Evolutionary conservation across 92 coral and sea anemone genomes (phyloP).

Genomic region (Palythoa grandiflora): DNA sequence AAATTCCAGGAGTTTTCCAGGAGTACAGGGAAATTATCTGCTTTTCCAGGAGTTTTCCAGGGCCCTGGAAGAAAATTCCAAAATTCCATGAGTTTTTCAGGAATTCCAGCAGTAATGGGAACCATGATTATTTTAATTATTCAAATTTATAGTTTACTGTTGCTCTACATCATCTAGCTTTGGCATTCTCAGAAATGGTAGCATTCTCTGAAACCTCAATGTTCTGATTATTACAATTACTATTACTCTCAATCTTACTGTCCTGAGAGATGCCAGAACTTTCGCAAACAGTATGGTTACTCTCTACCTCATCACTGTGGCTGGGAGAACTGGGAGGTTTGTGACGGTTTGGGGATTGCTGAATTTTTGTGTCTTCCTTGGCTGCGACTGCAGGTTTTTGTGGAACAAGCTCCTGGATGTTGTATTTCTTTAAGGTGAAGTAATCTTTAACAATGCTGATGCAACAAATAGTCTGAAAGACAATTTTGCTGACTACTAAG

Average conservation of each 20-base stretch:
- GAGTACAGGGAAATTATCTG: too few relatives aligned
- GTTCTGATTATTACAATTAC: background rate
- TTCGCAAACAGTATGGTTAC: background rate
- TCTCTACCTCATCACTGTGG: background rate
- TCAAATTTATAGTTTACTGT: background rate
- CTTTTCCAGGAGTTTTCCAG: too few relatives aligned
- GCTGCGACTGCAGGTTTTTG: constrained; percentile 32
- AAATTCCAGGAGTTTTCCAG: too few relatives aligned
- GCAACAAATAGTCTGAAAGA: constrained; percentile 86
- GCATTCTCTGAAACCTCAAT: background rate
- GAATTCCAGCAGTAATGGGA: too few relatives aligned
- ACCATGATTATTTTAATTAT: too few relatives aligned
- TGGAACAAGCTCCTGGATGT: constrained; percentile 80
- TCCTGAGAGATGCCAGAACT: background rate
- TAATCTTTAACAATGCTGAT: constrained; percentile 84
- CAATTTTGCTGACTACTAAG: background rate
- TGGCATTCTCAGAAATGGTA: background rate
- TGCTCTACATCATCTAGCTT: background rate
- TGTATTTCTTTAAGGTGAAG: constrained; percentile 82
- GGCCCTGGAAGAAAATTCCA: too few relatives aligned
- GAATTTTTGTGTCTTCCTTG: background rate
- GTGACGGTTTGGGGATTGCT: background rate
- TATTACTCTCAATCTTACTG: background rate
- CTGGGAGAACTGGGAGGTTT: background rate
- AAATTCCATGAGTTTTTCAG: too few relatives aligned